phyloP scores from a whole-genome alignment of 2,113 vertebrate species.

The Myotis davidii region DNA sequence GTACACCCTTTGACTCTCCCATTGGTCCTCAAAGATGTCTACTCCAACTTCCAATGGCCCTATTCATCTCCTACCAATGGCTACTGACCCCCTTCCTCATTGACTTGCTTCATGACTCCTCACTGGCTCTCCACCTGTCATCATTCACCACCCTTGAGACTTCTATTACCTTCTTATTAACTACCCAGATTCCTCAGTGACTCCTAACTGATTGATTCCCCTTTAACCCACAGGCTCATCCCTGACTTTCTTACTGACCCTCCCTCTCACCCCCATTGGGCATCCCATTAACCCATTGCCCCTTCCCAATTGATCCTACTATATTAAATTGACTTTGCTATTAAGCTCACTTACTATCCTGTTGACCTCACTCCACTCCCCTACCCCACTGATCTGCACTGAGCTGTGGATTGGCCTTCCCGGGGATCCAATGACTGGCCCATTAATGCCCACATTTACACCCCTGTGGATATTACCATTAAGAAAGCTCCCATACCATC shows the following conservation, averaged over 20 bases:
- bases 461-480: neutral
- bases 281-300: neutral
- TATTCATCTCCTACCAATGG: neutral
- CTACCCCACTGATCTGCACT: neutral
- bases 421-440: neutral
- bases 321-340: neutral
- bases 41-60: neutral
- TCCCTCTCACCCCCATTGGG: neutral
- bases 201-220: neutral
- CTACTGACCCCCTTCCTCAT: neutral
- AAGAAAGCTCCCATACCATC: neutral
- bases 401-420: neutral
- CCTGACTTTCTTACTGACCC: neutral
- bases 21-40: neutral
- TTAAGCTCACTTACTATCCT: neutral
- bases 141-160: neutral
- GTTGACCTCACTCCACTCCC: neutral
- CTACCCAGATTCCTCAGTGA: neutral
- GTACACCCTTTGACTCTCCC: neutral
- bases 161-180: neutral
- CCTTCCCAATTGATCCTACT: neutral
- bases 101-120: neutral
- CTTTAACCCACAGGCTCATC: neutral
- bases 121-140: neutral
- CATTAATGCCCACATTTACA: neutral